Base-by-base conservation (phyloP, 2,113 vertebrate genomes). In the Oncorhynchus masou region DNA sequence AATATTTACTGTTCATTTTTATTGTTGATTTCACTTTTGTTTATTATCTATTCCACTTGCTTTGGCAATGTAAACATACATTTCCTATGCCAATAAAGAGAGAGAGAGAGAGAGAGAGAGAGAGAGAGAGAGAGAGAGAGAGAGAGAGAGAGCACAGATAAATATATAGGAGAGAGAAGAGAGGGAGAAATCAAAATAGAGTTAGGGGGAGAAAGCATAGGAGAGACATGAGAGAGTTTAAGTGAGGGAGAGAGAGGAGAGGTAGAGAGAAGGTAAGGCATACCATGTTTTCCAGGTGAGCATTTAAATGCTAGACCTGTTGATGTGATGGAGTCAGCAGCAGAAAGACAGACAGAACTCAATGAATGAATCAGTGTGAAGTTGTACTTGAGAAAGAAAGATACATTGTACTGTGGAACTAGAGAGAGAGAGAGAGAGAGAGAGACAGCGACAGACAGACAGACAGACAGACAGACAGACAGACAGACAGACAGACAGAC, bases 291-390 rank as follows among this genome's bases (percentile, higher is more conserved):
- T 39, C 82, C 80, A 75, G 57, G 69, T 75, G 83, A 87, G 72
- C 79, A 49, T 86, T 85, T 90, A 80, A 90, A 90, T 88, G 87
- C 69, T 89, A 88, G 88, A 90, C 89, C 87, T 90, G 89, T 91
- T 90, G 90, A 89, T 78, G 82, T 27, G 64, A 67, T 15, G 16
- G 22, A 25, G 62, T 65, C 72, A 73, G 16, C 74, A 39, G 8
- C 8, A 39, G 54, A 48, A n/a, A 66, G 77, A 75, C 72, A 54
- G 74, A 70, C 66, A 11, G 57, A 75, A 16, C 39, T 45, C 8
- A 66, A 24, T 24, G n/a, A 29, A 29, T 66, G 64, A 66, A 29
- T 27, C 11, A 16, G 64, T 13, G 2, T 27, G 22, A 24, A 59
- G 48, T 19, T 24, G 59, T 24, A 59, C n/a, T 11, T 62, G 75